Evolutionary conservation across 2,888 invertebrate genomes (phyloP).

Genomic region (Drosophila multiciliata): DNA sequence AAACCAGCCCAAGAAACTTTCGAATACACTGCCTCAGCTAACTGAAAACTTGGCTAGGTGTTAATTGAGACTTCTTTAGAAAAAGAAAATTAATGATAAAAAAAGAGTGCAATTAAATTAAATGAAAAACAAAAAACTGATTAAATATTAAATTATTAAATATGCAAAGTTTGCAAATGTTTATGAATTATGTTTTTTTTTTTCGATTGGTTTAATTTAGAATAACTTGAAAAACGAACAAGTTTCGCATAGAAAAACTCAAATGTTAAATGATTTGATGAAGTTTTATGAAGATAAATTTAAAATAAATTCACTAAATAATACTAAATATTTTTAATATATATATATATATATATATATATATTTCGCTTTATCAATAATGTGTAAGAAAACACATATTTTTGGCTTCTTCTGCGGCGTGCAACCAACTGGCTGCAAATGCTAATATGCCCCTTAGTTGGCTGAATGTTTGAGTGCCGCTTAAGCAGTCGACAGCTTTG

Average conservation of each 20-base stretch:
- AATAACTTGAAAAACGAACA: background rate
- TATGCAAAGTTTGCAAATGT: background rate
- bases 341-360: no score
- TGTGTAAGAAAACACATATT: no score
- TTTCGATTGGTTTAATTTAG: background rate
- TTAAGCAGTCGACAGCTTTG: constrained; percentile 43
- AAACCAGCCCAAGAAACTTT: background rate
- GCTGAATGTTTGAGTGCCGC: constrained; percentile 24
- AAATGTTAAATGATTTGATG: no score
- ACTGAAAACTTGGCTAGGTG: background rate
- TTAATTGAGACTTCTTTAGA: background rate
- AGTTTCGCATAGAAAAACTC: no score
- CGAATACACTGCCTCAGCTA: background rate
- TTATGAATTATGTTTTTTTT: background rate
- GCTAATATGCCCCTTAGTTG: constrained; percentile 17
- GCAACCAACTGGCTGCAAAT: constrained; percentile 11
- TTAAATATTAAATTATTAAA: no score
- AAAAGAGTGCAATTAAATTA: background rate
- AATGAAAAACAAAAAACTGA: background rate
- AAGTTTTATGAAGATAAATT: background rate
- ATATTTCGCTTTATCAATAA: no score
- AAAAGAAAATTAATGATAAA: background rate
- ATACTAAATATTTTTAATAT: no score
- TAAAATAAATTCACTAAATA: background rate
- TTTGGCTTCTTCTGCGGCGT: background rate